phyloP scores from a whole-genome alignment of 2,888 invertebrate genomes.

The Euproctis similis region DNA sequence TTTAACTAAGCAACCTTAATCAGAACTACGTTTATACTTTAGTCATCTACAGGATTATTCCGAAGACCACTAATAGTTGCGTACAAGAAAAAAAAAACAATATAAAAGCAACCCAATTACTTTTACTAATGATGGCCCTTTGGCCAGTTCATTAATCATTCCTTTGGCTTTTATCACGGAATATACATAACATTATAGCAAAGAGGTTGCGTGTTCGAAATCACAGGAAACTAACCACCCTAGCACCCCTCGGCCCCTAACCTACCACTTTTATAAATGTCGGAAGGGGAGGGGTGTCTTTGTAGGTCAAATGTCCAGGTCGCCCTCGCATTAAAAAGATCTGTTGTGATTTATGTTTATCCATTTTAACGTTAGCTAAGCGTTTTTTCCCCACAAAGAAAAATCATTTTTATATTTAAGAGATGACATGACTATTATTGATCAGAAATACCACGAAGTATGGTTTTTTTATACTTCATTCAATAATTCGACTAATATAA shows the following conservation, averaged over 20 bases:
- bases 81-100: too few species aligned
- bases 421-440: too few species aligned
- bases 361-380: conserved; percentile 14
- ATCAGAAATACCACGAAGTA: too few species aligned
- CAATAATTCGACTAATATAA: too few species aligned
- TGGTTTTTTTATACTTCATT: too few species aligned
- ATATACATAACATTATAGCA: conserved; percentile 9
- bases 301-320: conserved; percentile 12
- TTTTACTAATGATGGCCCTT: background rate
- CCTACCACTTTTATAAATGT: conserved; percentile 4
- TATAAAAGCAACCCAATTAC: background rate
- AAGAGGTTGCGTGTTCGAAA: conserved; percentile 20
- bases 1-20: too few species aligned
- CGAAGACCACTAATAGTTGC: too few species aligned
- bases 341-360: conserved; percentile 17
- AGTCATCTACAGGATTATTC: too few species aligned
- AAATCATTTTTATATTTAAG: too few species aligned
- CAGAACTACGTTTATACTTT: too few species aligned
- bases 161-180: conserved; percentile 7
- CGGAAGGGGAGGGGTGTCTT: conserved; percentile 5
- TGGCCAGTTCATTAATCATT: conserved; percentile 7
- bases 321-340: conserved; percentile 11
- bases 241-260: too few species aligned
- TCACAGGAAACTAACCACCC: conserved; percentile 16
- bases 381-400: too few species aligned